A percentile compares a stretch with the other conserved stretches of the same genome.
Evolutionary conservation across 64 coral and sea anemone species (phyloP).

Genomic region (Trachythela sp.): DNA sequence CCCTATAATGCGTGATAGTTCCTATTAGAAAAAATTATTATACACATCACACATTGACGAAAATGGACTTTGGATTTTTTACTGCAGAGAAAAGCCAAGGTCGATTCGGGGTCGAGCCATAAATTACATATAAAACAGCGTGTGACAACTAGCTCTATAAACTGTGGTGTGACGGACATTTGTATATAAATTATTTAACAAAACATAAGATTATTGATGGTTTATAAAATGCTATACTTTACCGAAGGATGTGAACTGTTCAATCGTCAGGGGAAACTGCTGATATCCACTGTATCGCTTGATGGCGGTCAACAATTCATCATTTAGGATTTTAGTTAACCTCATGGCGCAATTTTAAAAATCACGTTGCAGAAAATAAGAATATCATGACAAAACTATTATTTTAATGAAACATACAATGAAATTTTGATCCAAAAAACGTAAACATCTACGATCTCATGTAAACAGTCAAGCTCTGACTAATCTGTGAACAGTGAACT

Average conservation of each 20-base stretch:
- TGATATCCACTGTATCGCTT: conserved; percentile 96
- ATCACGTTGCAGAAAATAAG: not conserved
- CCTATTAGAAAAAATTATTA: no score
- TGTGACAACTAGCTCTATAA: no score
- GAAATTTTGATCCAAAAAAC: not conserved
- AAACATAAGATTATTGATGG: not conserved
- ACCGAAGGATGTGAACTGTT: conserved; percentile 97
- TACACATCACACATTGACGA: no score
- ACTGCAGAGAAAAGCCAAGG: no score
- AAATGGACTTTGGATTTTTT: no score
- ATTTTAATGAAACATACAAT: not conserved
- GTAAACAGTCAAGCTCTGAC: not conserved
- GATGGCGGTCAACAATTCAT: conserved; percentile 75
- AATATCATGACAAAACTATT: not conserved
- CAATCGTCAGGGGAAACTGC: conserved; percentile 88
- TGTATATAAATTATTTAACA: not conserved
- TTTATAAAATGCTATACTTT: not conserved
- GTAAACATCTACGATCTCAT: not conserved
- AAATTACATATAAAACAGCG: no score
- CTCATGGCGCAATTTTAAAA: conserved; percentile 42
- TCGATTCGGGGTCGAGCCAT: no score
- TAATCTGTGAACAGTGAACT: no score
- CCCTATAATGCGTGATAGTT: no score
- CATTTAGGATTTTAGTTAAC: conserved; percentile 52
- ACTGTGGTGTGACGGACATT: not conserved